These are phyloP conservation scores for Drosophila pruinosa DNA, from an alignment of 1,140 invertebrate species.

Conservation along the genomic window DNA sequence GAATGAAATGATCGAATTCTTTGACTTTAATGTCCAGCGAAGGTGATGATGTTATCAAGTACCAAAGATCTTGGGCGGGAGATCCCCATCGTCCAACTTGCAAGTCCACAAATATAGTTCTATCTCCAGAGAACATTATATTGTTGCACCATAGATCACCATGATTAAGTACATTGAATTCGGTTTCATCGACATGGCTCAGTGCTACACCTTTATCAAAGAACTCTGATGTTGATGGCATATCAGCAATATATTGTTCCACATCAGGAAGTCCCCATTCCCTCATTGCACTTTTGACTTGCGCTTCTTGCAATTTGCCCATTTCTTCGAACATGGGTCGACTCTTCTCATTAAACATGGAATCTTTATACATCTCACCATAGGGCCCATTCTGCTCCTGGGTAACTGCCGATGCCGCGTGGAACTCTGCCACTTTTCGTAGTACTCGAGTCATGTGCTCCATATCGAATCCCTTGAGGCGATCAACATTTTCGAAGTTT, in stretches of 20 bases:
- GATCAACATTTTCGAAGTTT: conserved; percentile 83
- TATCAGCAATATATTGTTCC: conserved; percentile 42
- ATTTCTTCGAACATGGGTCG: conserved; percentile 35
- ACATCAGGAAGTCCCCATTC: conserved; percentile 49
- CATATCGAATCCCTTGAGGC: conserved; percentile 84
- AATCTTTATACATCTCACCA: conserved; percentile 24
- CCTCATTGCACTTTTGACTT: conserved; percentile 40
- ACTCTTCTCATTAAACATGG: conserved; percentile 45
- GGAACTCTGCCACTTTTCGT: conserved; percentile 84
- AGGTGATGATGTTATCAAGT: conserved; percentile 65
- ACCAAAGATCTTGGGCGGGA: conserved; percentile 61
- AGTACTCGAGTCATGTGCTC: conserved; percentile 83
- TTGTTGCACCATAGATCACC: conserved; percentile 85
- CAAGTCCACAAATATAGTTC: conserved; percentile 57
- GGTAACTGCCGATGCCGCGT: conserved; percentile 82
- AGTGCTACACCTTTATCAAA: conserved; percentile 34
- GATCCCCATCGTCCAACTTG: conserved; percentile 61
- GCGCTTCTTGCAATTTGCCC: conserved; percentile 20
- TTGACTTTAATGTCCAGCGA: conserved; percentile 63
- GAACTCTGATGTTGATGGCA: background rate
- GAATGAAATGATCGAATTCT: conserved; percentile 70
- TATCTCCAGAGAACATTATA: conserved; percentile 86
- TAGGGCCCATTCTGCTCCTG: conserved; percentile 83
- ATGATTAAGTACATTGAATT: conserved; percentile 86
- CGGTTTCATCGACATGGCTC: conserved; percentile 13